A percentile compares a stretch with the other conserved stretches of the same genome.
Evolutionary conservation across 2,113 vertebrate genomes (phyloP).

Genomic region (Notarius quadriscutis): DNA sequence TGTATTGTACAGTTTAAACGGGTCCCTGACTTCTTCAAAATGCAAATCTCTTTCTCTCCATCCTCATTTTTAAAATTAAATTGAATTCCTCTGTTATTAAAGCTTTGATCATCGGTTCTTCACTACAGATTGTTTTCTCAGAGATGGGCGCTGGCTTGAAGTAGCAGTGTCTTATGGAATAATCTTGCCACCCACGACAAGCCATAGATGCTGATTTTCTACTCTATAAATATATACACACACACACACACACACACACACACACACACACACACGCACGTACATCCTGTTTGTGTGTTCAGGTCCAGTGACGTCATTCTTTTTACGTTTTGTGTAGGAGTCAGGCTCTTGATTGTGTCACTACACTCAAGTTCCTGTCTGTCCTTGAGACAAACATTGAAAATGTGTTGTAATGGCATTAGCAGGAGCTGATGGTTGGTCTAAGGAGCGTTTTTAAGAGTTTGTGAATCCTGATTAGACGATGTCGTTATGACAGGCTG

Average conservation of each 20-base stretch:
- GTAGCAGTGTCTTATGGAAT: neutral
- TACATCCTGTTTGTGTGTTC: conserved; percentile 35
- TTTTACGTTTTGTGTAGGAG: conserved; percentile 13
- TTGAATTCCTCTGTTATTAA: neutral
- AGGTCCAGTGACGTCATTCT: neutral
- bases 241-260: conserved; percentile 16
- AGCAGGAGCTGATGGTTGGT: neutral
- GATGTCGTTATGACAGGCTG: neutral
- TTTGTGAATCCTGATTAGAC: neutral
- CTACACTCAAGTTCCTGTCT: conserved; percentile 3
- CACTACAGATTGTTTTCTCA: neutral
- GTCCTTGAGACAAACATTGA: neutral
- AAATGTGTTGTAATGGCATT: neutral
- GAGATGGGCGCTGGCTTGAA: neutral
- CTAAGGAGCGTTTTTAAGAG: neutral
- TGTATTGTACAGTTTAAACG: neutral
- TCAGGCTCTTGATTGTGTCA: conserved; percentile 4
- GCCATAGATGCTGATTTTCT: neutral
- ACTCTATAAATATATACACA: conserved; percentile 31
- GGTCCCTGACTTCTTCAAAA: neutral
- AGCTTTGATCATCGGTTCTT: neutral
- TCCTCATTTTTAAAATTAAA: neutral
- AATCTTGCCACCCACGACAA: neutral
- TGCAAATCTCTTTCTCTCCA: neutral
- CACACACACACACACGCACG: conserved; percentile 7